phyloP scores from a whole-genome alignment of 2,797 vertebrate species.

The Hypotaenidia philippensis region DNA sequence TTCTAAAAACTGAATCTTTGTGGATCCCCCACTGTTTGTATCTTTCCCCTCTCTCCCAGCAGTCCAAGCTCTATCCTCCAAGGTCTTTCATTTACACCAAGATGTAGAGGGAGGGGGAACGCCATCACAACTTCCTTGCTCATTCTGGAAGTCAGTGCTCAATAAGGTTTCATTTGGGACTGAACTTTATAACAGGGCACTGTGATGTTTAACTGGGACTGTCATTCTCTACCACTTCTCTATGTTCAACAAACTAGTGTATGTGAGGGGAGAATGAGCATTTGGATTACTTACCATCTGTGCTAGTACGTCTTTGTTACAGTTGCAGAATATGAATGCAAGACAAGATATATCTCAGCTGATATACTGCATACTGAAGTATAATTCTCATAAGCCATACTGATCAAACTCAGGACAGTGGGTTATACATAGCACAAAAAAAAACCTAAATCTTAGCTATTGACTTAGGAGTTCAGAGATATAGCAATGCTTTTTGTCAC shows the following conservation, averaged over 20 bases:
- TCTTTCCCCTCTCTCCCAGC: neutral
- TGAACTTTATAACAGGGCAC: neutral
- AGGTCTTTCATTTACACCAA: neutral
- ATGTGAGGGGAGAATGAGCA: neutral
- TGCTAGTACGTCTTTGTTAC: neutral
- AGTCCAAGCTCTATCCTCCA: neutral
- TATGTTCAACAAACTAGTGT: neutral
- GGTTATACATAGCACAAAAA: neutral
- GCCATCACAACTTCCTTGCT: neutral
- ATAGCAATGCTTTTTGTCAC: neutral
- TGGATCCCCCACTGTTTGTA: neutral
- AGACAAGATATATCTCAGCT: neutral
- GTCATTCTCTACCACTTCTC: neutral
- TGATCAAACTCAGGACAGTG: neutral
- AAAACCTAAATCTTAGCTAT: neutral
- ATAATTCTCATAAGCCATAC: neutral
- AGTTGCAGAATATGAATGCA: neutral
- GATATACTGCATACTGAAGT: neutral
- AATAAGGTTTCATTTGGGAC: neutral
- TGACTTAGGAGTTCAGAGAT: neutral
- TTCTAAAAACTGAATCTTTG: neutral
- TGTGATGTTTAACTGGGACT: neutral
- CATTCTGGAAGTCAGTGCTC: neutral
- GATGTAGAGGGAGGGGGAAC: neutral
- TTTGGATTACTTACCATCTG: neutral